Evolutionary conservation across 2,888 invertebrate species (phyloP).

Genomic region (Clistopyga incitator): DNA sequence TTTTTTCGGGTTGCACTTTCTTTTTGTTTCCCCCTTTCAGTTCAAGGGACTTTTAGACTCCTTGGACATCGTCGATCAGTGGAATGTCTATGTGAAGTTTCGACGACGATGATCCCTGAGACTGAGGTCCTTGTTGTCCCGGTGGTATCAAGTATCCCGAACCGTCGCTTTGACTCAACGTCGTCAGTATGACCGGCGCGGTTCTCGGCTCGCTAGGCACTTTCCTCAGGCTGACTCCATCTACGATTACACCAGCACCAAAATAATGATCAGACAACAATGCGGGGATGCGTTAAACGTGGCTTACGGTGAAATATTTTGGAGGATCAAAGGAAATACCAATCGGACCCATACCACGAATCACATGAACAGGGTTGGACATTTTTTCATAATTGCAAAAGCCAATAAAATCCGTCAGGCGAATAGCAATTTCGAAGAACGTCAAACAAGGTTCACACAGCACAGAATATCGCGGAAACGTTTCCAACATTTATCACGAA

Average conservation of each 20-base stretch:
- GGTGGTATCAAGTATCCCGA: constrained; percentile 73
- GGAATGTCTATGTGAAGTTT: constrained; percentile 82
- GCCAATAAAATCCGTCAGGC: background rate
- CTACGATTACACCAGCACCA: constrained; percentile 80
- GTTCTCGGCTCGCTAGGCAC: constrained; percentile 79
- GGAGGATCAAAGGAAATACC: constrained; percentile 4
- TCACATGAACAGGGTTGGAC: constrained; percentile 15
- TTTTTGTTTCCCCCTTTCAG: constrained; percentile 35
- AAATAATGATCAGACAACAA: constrained; percentile 73
- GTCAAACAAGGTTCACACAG: background rate
- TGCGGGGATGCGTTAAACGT: constrained; percentile 45
- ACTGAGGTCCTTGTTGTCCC: constrained; percentile 69
- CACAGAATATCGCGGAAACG: too few species aligned
- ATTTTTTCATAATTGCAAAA: background rate
- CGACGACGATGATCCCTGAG: constrained; percentile 74
- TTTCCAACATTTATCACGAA: too few species aligned
- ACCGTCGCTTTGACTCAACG: constrained; percentile 72
- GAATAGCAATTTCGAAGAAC: background rate
- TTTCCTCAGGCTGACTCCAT: constrained; percentile 78
- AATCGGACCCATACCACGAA: background rate
- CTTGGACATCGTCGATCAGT: constrained; percentile 79
- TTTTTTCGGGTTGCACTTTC: constrained; percentile 10
- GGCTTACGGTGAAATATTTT: background rate
- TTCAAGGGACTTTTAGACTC: constrained; percentile 59
- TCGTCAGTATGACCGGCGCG: constrained; percentile 72